A percentile compares a stretch with the other conserved stretches of the same genome.
phyloP scores from a whole-genome alignment of 1,140 invertebrate species.

The Drosophila nikananu region DNA sequence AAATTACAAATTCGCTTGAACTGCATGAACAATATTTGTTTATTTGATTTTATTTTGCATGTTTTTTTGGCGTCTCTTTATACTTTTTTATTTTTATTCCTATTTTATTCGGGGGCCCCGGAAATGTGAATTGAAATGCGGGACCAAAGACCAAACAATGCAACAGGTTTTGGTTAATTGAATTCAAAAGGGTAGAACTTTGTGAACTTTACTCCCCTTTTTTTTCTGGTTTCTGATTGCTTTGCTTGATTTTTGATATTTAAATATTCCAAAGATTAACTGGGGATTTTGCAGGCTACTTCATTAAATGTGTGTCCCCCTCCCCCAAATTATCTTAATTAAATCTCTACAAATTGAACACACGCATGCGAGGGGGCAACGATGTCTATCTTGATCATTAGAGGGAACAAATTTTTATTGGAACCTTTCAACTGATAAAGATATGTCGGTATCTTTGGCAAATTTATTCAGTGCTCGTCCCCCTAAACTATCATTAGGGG shows the following conservation, averaged over 20 bases:
- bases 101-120: constrained; percentile 31
- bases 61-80: constrained; percentile 23
- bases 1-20: constrained; percentile 30
- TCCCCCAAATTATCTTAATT: constrained; percentile 37
- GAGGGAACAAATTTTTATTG: constrained; percentile 65
- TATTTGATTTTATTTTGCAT: constrained; percentile 65
- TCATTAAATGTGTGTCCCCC: constrained; percentile 17
- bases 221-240: constrained; percentile 16
- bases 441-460: constrained; percentile 36
- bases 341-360: constrained; percentile 63
- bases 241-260: constrained; percentile 16
- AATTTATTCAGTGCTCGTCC: constrained; percentile 29
- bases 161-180: constrained; percentile 73
- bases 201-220: constrained; percentile 3
- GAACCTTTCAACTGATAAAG: constrained; percentile 29
- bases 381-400: constrained; percentile 61
- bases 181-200: constrained; percentile 27
- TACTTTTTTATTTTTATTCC: too few relatives aligned
- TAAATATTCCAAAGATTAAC: constrained; percentile 28
- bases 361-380: constrained; percentile 21
- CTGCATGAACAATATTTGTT: constrained; percentile 65
- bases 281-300: constrained; percentile 14
- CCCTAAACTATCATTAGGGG: constrained; percentile 46
- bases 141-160: constrained; percentile 28
- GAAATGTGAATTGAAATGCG: constrained; percentile 70